These are phyloP conservation scores for Hyphantria cunea DNA, from an alignment of 1,140 invertebrate genomes.

Conservation along the genomic window DNA sequence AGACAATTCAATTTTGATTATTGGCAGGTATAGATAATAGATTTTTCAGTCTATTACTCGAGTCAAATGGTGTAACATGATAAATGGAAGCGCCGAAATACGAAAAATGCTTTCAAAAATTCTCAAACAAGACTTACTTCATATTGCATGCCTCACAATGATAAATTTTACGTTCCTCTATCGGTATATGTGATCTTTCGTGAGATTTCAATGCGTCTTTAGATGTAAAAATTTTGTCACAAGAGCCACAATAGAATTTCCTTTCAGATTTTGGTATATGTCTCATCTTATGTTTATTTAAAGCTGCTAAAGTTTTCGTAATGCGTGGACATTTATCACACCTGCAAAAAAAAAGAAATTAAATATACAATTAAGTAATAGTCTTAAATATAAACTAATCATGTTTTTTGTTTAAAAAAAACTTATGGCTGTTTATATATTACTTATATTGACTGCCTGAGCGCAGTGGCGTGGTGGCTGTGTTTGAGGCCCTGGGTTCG, in stretches of 20 bases:
- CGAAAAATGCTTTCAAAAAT: not conserved
- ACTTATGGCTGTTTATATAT: no score
- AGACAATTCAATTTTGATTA: no score
- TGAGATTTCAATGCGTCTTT: slow-evolving; percentile 77
- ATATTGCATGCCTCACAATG: slow-evolving; percentile 72
- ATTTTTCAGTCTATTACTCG: no score
- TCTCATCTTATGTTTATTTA: slow-evolving; percentile 76
- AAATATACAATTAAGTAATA: not conserved
- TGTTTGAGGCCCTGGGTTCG: no score
- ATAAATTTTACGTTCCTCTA: slow-evolving; percentile 77
- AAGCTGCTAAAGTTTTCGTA: slow-evolving; percentile 69
- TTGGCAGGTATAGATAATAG: no score
- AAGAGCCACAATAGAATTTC: slow-evolving; percentile 65
- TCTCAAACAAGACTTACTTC: slow-evolving; percentile 61
- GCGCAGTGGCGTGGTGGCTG: no score
- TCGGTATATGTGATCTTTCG: slow-evolving; percentile 74
- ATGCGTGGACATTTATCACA: slow-evolving; percentile 78
- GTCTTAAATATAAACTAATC: not conserved
- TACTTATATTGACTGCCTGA: no score
- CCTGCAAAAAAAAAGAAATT: slow-evolving; percentile 39
- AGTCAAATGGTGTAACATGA: no score
- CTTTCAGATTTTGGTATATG: slow-evolving; percentile 75
- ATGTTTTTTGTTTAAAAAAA: no score
- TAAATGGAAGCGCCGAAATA: not conserved
- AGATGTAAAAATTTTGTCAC: slow-evolving; percentile 72